These are phyloP conservation scores for Mobula hypostoma DNA, from an alignment of 2,113 vertebrate species.

Conservation along the genomic window DNA sequence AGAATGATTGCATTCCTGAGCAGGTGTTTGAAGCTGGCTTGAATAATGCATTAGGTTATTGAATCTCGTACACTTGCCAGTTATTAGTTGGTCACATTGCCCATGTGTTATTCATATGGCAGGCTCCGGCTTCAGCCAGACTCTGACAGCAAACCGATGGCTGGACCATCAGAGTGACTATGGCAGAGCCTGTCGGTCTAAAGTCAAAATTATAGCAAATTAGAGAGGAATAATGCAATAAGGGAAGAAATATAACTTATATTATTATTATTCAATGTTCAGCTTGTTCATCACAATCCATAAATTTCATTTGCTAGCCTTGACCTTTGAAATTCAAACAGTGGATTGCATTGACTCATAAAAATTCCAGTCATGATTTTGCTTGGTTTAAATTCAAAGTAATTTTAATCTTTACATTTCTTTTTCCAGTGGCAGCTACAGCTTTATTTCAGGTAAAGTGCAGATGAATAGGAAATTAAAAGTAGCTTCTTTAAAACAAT, in stretches of 20 bases:
- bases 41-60: constrained; percentile 35
- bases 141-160: not conserved
- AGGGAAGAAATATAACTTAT: not conserved
- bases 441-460: not conserved
- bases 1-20: constrained; percentile 18
- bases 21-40: constrained; percentile 25
- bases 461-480: not conserved
- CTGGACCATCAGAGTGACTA: not conserved
- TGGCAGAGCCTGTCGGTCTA: not conserved
- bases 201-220: not conserved
- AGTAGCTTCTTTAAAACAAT: not conserved
- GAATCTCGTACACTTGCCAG: constrained; percentile 10
- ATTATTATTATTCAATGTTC: constrained; percentile 28
- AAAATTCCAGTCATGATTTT: constrained; percentile 1
- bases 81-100: constrained; percentile 27
- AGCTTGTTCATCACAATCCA: not conserved
- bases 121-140: not conserved
- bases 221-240: constrained; percentile 25
- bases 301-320: not conserved
- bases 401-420: not conserved
- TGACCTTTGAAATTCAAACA: constrained; percentile 27
- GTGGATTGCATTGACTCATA: not conserved
- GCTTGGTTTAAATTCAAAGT: constrained; percentile 16
- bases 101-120: constrained; percentile 10
- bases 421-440: not conserved